These are phyloP conservation scores for Vanacampus margaritifer DNA, from an alignment of 2,113 vertebrate species.

Conservation along the genomic window DNA sequence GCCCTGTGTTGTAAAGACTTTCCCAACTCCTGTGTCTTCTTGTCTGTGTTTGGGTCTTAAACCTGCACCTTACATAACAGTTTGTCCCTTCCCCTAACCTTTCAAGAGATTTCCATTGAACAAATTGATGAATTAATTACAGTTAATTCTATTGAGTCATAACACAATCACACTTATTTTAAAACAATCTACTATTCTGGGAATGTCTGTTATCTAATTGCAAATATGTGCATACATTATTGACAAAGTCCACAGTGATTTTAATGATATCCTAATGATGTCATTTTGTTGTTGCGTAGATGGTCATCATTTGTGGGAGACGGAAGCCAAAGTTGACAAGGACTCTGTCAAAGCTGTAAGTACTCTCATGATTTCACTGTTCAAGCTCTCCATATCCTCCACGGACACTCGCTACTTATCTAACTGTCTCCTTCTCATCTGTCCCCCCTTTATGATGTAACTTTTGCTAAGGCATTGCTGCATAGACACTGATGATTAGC, in stretches of 20 bases:
- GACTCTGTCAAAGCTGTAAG: slow-evolving; percentile 92
- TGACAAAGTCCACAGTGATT: neutral
- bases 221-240: neutral
- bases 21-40: no score
- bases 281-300: slow-evolving; percentile 70
- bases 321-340: slow-evolving; percentile 93
- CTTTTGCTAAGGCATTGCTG: slow-evolving; percentile 57
- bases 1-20: no score
- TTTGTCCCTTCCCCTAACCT: neutral
- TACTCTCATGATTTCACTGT: slow-evolving; percentile 34
- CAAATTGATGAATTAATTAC: neutral
- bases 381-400: slow-evolving; percentile 30
- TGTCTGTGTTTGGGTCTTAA: no score
- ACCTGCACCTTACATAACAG: neutral
- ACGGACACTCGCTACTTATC: slow-evolving; percentile 40
- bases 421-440: slow-evolving; percentile 39
- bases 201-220: neutral
- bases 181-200: neutral
- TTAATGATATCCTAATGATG: neutral
- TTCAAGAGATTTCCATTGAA: neutral
- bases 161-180: neutral
- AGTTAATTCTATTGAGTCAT: neutral
- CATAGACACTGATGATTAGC: slow-evolving; percentile 56
- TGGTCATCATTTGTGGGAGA: slow-evolving; percentile 98
- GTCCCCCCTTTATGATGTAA: slow-evolving; percentile 70